Evolutionary conservation across 2,888 invertebrate genomes (phyloP).

Genomic region (Monopis laevigella): DNA sequence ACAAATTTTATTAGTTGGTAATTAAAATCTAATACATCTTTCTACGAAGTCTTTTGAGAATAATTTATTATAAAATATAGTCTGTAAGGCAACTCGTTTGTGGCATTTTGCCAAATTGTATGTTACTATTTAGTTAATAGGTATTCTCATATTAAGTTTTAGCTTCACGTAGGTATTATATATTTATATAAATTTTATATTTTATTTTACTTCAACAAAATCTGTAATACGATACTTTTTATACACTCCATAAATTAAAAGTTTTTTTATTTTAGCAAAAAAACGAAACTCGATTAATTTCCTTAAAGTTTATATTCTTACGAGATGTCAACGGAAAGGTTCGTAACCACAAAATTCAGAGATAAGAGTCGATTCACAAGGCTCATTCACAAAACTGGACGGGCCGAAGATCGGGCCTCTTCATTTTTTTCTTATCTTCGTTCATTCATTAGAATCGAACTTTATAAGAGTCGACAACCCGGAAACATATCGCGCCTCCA

Average conservation of each 20-base stretch:
- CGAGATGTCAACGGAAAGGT: slow-evolving; percentile 8
- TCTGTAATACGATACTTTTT: background rate
- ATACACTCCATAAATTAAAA: background rate
- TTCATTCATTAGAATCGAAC: slow-evolving; percentile 67
- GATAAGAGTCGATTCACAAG: slow-evolving; percentile 5
- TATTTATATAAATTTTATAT: no score
- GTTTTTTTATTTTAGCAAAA: background rate
- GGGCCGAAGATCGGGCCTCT: slow-evolving; percentile 25
- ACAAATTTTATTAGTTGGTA: no score
- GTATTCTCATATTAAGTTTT: no score
- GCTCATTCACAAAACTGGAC: slow-evolving; percentile 9
- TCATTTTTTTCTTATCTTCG: slow-evolving; percentile 53
- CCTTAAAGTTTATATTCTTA: slow-evolving; percentile 4
- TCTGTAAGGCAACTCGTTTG: no score
- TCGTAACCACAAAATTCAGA: slow-evolving; percentile 6
- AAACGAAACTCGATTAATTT: background rate
- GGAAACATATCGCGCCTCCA: slow-evolving; percentile 61
- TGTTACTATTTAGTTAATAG: no score
- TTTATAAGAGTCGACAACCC: slow-evolving; percentile 61
- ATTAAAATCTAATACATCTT: no score
- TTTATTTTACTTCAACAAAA: no score
- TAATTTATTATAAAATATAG: no score
- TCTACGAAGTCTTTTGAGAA: no score
- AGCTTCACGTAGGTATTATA: no score
- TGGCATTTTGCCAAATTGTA: no score